These are phyloP conservation scores for Apodemus sylvaticus DNA, from an alignment of 2,113 vertebrate genomes.

Conservation along the genomic window DNA sequence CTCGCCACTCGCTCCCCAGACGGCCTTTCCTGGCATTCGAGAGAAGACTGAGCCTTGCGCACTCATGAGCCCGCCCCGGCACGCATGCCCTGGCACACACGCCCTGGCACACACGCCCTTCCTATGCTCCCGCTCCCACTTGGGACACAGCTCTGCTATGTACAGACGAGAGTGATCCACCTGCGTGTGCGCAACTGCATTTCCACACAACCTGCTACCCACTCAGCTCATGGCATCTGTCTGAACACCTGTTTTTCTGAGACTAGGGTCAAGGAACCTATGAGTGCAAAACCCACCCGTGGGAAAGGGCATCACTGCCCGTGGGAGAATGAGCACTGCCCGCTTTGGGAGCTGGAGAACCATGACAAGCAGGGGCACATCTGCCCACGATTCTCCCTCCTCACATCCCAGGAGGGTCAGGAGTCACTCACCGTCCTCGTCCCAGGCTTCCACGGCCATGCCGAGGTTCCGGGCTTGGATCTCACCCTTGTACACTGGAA, in stretches of 20 bases:
- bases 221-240: accelerated
- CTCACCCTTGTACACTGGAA: conserved; percentile 96
- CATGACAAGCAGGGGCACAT: neutral
- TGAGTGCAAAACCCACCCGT: accelerated
- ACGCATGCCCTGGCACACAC: neutral
- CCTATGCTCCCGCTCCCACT: neutral
- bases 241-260: neutral
- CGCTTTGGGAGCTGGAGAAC: no score
- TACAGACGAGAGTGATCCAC: neutral
- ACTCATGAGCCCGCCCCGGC: no score
- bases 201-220: neutral
- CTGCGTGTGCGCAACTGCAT: neutral
- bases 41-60: neutral
- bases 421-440: conserved; percentile 88
- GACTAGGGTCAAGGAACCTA: neutral
- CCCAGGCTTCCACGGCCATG: conserved; percentile 96
- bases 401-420: accelerated
- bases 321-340: no score
- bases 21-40: conserved; percentile 88
- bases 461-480: conserved; percentile 96
- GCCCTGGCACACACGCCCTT: neutral
- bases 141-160: neutral
- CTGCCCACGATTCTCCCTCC: accelerated
- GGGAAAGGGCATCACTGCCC: neutral
- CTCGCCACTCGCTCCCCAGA: conserved; percentile 97